Conservation (phyloP, 1,140 invertebrate species). For the Trichogramma pretiosum region DNA sequence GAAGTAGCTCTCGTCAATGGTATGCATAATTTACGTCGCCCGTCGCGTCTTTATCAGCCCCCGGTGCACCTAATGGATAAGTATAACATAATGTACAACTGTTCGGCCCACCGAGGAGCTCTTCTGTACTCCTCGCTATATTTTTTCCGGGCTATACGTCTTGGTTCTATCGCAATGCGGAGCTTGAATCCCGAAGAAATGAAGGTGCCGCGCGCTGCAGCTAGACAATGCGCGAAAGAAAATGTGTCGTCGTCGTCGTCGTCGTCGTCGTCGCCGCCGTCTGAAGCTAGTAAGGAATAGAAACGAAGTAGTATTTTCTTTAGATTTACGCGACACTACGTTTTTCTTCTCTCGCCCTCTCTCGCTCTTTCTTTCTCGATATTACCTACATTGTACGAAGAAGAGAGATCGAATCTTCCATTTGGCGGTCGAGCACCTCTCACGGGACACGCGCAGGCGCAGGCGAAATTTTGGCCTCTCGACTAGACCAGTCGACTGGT, state of each 20-base stretch:
- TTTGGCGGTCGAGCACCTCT: conserved; percentile 31
- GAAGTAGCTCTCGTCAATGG: too few species aligned
- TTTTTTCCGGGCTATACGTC: too few species aligned
- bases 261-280: conserved; percentile 18
- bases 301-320: conserved; percentile 35
- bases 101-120: too few species aligned
- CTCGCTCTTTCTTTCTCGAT: conserved; percentile 19
- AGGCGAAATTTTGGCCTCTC: conserved; percentile 13
- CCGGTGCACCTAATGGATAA: too few species aligned
- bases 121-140: too few species aligned
- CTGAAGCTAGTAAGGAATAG: conserved; percentile 24
- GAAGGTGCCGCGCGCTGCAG: too few species aligned
- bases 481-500: neutral
- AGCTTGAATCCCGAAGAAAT: too few species aligned
- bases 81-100: too few species aligned
- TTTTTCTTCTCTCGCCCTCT: conserved; percentile 16
- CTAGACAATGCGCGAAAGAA: conserved; percentile 20
- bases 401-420: conserved; percentile 33
- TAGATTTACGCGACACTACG: conserved; percentile 37
- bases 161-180: too few species aligned
- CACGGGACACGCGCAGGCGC: conserved; percentile 29
- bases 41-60: too few species aligned
- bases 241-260: conserved; percentile 23
- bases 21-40: too few species aligned
- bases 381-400: too few species aligned